Evolutionary conservation across 2,888 invertebrate genomes (phyloP).

Genomic region (Galeruca laticollis): DNA sequence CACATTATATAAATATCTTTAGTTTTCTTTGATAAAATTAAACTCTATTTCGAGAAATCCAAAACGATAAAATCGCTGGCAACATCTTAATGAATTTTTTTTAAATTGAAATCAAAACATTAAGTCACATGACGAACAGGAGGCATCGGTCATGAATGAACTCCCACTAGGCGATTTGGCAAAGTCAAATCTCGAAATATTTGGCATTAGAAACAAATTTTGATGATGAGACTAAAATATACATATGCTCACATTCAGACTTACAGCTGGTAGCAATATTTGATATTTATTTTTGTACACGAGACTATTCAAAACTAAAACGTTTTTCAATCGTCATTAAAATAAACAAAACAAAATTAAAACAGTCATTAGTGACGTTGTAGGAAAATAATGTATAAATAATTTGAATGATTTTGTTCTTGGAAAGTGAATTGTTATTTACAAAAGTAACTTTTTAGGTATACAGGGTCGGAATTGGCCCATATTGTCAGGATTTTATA

Average conservation of each 20-base stretch:
- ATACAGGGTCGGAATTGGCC: too few relatives aligned
- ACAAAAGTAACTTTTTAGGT: too few relatives aligned
- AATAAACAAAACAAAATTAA: neutral
- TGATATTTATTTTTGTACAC: neutral
- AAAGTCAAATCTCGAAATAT: conserved; percentile 31
- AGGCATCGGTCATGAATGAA: conserved; percentile 36
- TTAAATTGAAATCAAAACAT: conserved; percentile 15
- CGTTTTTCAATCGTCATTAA: neutral
- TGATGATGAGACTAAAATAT: conserved; percentile 24
- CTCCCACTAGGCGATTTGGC: conserved; percentile 39
- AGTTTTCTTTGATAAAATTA: neutral
- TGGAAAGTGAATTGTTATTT: too few relatives aligned
- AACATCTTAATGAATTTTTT: conserved; percentile 15
- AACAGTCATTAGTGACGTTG: neutral
- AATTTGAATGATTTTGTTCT: neutral
- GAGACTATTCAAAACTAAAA: neutral
- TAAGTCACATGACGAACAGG: neutral
- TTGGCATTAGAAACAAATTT: conserved; percentile 32
- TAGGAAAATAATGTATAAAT: neutral
- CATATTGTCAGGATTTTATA: conserved; percentile 51
- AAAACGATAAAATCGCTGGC: conserved; percentile 13
- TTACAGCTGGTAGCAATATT: conserved; percentile 24
- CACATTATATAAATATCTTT: neutral
- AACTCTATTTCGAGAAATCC: conserved; percentile 10
- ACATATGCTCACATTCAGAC: neutral